Evolutionary conservation across 2,888 invertebrate species (phyloP), one percentile per base, ranked within the genome.

Genomic region (Aphrophora alni): DNA sequence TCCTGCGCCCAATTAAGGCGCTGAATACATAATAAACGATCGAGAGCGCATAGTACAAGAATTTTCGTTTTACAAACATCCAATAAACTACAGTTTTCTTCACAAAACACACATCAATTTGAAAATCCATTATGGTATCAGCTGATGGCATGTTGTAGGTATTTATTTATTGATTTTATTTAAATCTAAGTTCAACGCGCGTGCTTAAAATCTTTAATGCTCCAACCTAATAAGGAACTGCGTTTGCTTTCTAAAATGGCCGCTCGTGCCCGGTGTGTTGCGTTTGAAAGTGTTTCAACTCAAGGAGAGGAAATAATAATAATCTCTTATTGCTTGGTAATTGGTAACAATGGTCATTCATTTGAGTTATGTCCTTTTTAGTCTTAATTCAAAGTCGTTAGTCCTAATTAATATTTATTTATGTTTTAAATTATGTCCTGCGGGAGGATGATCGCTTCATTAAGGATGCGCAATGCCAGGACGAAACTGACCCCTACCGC

Each of bases 151-250:
- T n/a, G n/a, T 21, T 5, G 4, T 21, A 2, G 3, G 59, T 21
- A 59, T 59, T 59, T 59, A 59, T 59, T 59, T 59, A 59, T 59
- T n/a, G 59, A 59, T 59, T 59, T 59, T 21, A 59, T 59, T 59
- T 59, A 59, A 59, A 59, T 59, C 21, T 59, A n/a, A 21, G 33
- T 3, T n/a, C 33, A 8, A 33, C 33, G 33, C 5, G 59, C 59
- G 59, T 21, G 59, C 21, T 21, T 21, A 7, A 59, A 59, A 59
- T 59, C 12, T 59, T 21, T 59, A 59, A 59, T 59, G 59, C 21
- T 3, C 2, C 59, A 21, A 59, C 59, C 59, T 21, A 59, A 59
- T 59, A 59, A n/a, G 59, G 59, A 59, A n/a, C n/a, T n/a, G n/a
- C n/a, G n/a, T n/a, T 21, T 5, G 44, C 14, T 59, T 21, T 59